Evolutionary conservation across 2,888 invertebrate genomes (phyloP).

Genomic region (Trissolcus japonicus): DNA sequence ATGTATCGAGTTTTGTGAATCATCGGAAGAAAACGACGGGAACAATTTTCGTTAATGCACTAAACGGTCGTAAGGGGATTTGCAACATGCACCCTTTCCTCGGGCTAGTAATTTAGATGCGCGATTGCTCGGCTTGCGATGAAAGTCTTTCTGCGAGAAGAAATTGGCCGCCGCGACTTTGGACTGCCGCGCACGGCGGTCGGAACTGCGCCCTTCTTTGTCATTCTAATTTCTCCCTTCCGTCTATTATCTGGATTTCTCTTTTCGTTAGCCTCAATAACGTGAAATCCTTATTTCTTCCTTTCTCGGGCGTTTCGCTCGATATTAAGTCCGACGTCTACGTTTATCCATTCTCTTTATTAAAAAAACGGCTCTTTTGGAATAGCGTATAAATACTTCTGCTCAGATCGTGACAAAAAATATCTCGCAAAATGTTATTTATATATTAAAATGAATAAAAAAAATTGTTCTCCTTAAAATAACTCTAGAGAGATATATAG

Average conservation of each 20-base stretch:
- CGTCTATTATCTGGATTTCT: constrained; percentile 55
- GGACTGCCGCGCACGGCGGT: constrained; percentile 19
- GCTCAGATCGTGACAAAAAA: too few relatives aligned
- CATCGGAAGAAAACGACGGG: constrained; percentile 17
- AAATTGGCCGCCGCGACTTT: constrained; percentile 52
- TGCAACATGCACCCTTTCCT: constrained; percentile 51
- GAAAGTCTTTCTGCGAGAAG: constrained; percentile 26
- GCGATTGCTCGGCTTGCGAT: constrained; percentile 38
- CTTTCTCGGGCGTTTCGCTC: constrained; percentile 25
- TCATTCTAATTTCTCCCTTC: constrained; percentile 55
- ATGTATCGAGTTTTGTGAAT: constrained; percentile 12
- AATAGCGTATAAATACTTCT: constrained; percentile 10
- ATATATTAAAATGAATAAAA: too few relatives aligned
- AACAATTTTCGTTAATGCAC: constrained; percentile 54
- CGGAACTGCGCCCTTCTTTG: constrained; percentile 53
- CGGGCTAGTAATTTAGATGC: constrained; percentile 51
- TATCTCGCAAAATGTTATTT: too few relatives aligned
- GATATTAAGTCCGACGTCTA: constrained; percentile 32
- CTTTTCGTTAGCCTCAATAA: constrained; percentile 50
- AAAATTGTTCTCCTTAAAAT: too few relatives aligned
- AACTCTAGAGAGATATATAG: too few relatives aligned
- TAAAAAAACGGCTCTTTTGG: constrained; percentile 16
- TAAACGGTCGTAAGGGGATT: constrained; percentile 52
- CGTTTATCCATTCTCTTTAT: constrained; percentile 14
- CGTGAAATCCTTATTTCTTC: constrained; percentile 41